Evolutionary conservation across 30 jellyfish, hydroid and myxozoan genomes (phyloP).

Genomic region (Aurelia sp.): DNA sequence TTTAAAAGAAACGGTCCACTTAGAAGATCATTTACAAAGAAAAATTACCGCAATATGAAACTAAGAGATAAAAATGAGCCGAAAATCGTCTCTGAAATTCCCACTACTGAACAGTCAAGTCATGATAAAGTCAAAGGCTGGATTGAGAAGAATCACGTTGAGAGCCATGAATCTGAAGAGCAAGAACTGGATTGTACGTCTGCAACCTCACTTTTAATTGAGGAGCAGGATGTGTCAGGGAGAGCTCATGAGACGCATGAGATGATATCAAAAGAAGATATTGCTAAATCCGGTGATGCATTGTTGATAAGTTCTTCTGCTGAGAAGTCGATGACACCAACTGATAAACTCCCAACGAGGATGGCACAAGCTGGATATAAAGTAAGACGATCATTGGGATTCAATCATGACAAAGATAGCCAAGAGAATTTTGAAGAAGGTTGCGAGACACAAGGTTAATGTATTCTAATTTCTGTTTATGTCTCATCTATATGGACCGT

Average conservation of each 20-base stretch:
- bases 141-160: slow-evolving; percentile 35
- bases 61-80: background rate
- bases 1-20: background rate
- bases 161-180: background rate
- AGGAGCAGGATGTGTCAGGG: background rate
- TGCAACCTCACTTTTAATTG: background rate
- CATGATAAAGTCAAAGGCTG: slow-evolving; percentile 52
- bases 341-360: slow-evolving; percentile 31
- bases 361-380: slow-evolving; percentile 14
- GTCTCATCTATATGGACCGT: no score
- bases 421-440: no score
- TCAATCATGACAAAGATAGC: background rate
- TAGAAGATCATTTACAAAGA: slow-evolving; percentile 4
- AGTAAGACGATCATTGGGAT: slow-evolving; percentile 18
- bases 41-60: slow-evolving; percentile 1
- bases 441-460: no score
- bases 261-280: no score
- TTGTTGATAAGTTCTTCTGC: background rate
- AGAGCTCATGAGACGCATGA: background rate
- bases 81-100: background rate
- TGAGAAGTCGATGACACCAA: slow-evolving; percentile 31
- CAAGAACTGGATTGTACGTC: background rate
- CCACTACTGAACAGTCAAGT: slow-evolving; percentile 35
- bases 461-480: no score
- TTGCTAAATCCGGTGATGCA: no score